phyloP scores from a whole-genome alignment of 2,797 vertebrate genomes.

The Allobates femoralis region DNA sequence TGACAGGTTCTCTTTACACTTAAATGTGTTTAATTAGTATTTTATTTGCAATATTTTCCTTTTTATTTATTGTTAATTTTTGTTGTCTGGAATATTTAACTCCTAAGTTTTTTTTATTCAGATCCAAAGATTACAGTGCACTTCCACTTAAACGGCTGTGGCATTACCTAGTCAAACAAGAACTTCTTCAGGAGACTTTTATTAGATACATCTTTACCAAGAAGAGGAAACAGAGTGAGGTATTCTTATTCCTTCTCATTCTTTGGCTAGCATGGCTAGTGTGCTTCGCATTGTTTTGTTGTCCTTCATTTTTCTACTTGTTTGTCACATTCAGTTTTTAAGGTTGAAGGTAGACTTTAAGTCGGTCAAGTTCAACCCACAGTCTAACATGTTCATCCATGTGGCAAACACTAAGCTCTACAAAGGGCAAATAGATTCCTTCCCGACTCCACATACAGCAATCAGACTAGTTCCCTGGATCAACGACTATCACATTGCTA shows the following conservation, averaged over 20 bases:
- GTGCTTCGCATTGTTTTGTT: neutral
- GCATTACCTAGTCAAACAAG: conserved; percentile 98
- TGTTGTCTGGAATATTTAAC: neutral
- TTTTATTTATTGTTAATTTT: neutral
- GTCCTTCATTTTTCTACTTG: neutral
- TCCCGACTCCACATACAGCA: too few species aligned
- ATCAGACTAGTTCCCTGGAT: too few species aligned
- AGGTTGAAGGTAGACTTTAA: too few species aligned
- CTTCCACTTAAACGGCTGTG: conserved; percentile 93
- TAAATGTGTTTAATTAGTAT: too few species aligned
- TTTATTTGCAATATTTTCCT: neutral
- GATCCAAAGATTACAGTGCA: conserved; percentile 90
- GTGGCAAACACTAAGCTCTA: too few species aligned
- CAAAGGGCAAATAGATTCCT: too few species aligned
- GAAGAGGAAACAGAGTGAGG: conserved; percentile 98
- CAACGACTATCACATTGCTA: neutral
- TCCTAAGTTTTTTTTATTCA: conserved; percentile 68
- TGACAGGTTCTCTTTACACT: too few species aligned
- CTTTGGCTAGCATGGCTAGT: neutral
- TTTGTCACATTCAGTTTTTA: too few species aligned
- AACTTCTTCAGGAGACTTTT: conserved; percentile 92
- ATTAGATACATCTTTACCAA: conserved; percentile 98
- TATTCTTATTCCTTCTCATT: conserved; percentile 67
- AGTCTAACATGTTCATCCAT: too few species aligned
- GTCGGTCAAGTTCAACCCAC: too few species aligned